These are phyloP conservation scores for Phataginus tricuspis DNA, from an alignment of 2,797 vertebrate species.

Conservation along the genomic window DNA sequence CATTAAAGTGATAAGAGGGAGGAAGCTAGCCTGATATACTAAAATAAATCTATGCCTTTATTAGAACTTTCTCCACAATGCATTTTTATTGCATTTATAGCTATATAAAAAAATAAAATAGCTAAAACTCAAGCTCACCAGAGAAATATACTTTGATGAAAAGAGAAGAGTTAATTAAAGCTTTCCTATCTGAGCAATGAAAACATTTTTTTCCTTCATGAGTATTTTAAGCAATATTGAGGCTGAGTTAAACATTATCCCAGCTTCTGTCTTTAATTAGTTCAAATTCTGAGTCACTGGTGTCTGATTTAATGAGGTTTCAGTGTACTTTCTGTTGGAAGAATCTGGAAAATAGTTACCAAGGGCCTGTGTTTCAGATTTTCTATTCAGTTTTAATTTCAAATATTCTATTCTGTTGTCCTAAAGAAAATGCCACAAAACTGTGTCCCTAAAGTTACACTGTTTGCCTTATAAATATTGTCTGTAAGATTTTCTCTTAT, in stretches of 20 bases:
- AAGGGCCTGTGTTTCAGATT: background rate
- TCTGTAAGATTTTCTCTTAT: background rate
- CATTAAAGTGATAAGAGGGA: background rate
- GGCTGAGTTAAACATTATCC: background rate
- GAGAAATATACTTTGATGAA: background rate
- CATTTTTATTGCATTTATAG: constrained; percentile 2
- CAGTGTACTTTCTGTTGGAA: constrained; percentile 55
- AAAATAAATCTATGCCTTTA: background rate
- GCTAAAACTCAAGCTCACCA: background rate
- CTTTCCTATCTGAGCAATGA: background rate
- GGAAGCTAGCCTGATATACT: background rate
- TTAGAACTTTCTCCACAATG: background rate
- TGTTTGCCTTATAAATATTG: background rate
- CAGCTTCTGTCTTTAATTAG: constrained; percentile 65
- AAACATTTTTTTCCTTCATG: background rate
- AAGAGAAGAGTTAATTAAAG: background rate
- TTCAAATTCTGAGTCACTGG: constrained; percentile 48
- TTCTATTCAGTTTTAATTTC: constrained; percentile 51
- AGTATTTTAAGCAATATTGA: constrained; percentile 62
- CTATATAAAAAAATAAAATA: background rate
- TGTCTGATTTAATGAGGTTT: constrained; percentile 65
- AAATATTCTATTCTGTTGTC: background rate
- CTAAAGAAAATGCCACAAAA: background rate
- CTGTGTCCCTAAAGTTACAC: background rate
- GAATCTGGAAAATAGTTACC: constrained; percentile 43